Evolutionary conservation across 2,797 vertebrate genomes (phyloP).

Genomic region (Darevskia mixta): DNA sequence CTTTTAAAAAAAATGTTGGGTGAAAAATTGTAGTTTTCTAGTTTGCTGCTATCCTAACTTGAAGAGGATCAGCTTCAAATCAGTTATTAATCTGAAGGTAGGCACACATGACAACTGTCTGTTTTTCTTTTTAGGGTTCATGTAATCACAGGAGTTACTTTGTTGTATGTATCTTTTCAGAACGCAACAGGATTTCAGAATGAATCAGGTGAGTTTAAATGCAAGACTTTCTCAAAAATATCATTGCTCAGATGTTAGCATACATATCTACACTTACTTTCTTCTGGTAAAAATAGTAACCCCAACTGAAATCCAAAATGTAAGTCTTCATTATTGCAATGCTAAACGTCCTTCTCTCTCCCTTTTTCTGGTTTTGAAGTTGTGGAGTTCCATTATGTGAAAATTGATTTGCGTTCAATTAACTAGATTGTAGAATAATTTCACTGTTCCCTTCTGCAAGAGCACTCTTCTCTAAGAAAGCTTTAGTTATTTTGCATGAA

Average conservation of each 20-base stretch:
- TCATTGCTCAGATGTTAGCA: constrained; percentile 64
- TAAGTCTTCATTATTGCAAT: constrained; percentile 21
- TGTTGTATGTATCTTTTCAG: constrained; percentile 81
- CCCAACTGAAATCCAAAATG: constrained; percentile 32
- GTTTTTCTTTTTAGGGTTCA: constrained; percentile 82
- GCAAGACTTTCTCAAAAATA: constrained; percentile 73
- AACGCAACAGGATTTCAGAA: constrained; percentile 81
- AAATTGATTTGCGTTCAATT: background rate
- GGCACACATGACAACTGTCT: constrained; percentile 75
- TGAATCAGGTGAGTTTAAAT: constrained; percentile 84
- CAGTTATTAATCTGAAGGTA: constrained; percentile 62
- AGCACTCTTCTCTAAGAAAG: constrained; percentile 29
- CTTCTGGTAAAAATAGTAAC: constrained; percentile 56
- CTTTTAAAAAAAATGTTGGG: background rate
- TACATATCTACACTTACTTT: constrained; percentile 46
- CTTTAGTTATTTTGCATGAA: background rate
- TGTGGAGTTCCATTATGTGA: constrained; percentile 10
- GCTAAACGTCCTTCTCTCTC: background rate
- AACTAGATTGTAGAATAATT: background rate
- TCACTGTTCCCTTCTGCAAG: constrained; percentile 17
- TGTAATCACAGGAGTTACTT: constrained; percentile 81
- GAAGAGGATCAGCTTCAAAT: constrained; percentile 30
- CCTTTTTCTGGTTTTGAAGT: background rate
- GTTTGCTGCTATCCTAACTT: background rate
- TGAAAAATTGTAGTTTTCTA: background rate